Conservation (phyloP, 1,140 invertebrate genomes). For the Chionoecetes opilio region DNA sequence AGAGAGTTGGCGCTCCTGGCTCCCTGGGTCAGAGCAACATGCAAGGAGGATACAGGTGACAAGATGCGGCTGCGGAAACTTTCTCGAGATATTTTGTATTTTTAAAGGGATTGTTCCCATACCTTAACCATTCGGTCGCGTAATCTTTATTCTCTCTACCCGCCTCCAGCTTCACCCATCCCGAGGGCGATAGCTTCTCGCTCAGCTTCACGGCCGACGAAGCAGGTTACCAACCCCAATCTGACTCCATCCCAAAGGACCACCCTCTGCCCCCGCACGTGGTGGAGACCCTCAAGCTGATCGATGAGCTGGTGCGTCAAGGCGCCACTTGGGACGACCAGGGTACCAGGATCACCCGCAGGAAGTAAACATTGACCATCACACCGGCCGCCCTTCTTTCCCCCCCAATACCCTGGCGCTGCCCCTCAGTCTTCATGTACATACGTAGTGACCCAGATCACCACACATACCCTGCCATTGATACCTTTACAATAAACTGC, state of each 20-base stretch:
- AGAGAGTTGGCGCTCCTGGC: neutral
- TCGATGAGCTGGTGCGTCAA: neutral
- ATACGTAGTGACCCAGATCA: neutral
- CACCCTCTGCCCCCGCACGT: constrained; percentile 60
- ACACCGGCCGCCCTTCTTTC: neutral
- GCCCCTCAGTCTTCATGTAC: neutral
- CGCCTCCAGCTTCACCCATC: constrained; percentile 24
- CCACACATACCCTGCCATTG: neutral
- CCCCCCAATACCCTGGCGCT: neutral
- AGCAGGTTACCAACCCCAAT: constrained; percentile 31
- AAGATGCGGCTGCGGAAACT: neutral
- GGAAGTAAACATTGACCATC: neutral
- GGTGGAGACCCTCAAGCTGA: neutral
- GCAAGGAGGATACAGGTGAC: constrained; percentile 61
- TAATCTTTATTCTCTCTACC: neutral
- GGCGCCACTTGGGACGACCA: constrained; percentile 45
- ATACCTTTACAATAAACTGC: neutral
- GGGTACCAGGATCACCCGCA: neutral
- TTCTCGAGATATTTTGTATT: neutral
- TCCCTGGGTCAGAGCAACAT: constrained; percentile 61
- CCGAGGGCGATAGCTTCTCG: neutral
- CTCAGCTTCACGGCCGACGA: constrained; percentile 51
- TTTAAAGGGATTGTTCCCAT: neutral
- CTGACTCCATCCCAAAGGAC: neutral
- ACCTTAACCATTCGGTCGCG: neutral